Conservation (phyloP, 2,113 vertebrate species). For the Corythornis cristatus region DNA sequence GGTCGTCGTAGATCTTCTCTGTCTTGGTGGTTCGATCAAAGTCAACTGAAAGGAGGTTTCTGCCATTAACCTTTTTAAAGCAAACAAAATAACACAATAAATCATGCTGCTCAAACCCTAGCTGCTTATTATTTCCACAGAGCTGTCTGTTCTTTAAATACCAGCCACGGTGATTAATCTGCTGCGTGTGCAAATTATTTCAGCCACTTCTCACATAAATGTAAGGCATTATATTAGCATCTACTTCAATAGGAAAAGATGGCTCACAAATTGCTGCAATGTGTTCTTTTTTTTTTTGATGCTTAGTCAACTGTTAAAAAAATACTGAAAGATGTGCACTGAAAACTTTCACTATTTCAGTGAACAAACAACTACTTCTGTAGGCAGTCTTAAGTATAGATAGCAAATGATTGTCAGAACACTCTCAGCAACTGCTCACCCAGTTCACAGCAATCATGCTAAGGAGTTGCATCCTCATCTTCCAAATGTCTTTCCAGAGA, state of each 20-base stretch:
- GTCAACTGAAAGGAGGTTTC: conserved; percentile 97
- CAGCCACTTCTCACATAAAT: conserved; percentile 71
- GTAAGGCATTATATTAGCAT: conserved; percentile 72
- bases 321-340: conserved; percentile 22
- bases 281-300: conserved; percentile 74
- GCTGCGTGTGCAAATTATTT: conserved; percentile 77
- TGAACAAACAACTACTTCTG: not conserved
- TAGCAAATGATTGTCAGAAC: conserved; percentile 14
- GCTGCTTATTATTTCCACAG: conserved; percentile 62
- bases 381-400: not conserved
- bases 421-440: not conserved
- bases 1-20: conserved; percentile 99
- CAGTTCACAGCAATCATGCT: not conserved
- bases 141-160: conserved; percentile 71
- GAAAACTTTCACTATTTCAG: conserved; percentile 32
- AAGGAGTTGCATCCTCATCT: conserved; percentile 13
- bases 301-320: conserved; percentile 70
- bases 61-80: conserved; percentile 91
- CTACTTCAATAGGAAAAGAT: conserved; percentile 73
- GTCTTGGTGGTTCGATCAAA: conserved; percentile 96
- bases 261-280: conserved; percentile 79
- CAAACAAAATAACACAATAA: conserved; percentile 64
- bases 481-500: not conserved
- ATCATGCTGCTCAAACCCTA: conserved; percentile 26
- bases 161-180: conserved; percentile 74